Conservation (phyloP, 2,888 invertebrate genomes). For the Blomia tropicalis region DNA sequence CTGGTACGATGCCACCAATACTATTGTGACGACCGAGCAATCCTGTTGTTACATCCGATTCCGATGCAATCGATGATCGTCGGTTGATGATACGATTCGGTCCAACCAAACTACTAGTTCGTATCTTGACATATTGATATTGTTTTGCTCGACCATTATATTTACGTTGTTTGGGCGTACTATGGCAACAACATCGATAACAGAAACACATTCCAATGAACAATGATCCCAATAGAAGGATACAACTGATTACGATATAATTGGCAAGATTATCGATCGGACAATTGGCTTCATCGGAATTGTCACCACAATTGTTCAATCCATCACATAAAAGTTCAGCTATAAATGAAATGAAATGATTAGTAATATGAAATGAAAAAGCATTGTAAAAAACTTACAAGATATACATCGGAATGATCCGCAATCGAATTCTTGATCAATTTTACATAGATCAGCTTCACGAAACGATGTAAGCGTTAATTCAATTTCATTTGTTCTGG, state of each 20-base stretch:
- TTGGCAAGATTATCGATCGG: conserved; percentile 1
- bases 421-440: conserved; percentile 16
- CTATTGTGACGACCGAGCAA: neutral
- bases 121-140: conserved; percentile 5
- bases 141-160: conserved; percentile 2
- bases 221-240: neutral
- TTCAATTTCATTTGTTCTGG: conserved; percentile 2
- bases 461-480: conserved; percentile 8
- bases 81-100: neutral
- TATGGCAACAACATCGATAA: conserved; percentile 19
- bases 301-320: conserved; percentile 12
- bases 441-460: conserved; percentile 2
- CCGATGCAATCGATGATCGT: neutral
- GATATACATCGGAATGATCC: conserved; percentile 18
- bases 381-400: neutral
- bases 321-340: no score
- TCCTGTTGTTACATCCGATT: neutral
- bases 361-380: no score
- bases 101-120: neutral
- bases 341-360: no score
- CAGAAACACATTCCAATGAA: neutral
- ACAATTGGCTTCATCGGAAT: conserved; percentile 16
- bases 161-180: neutral
- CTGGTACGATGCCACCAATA: neutral
- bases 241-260: neutral